Evolutionary conservation across 2,113 vertebrate genomes (phyloP).

Genomic region (Plotosus lineatus): DNA sequence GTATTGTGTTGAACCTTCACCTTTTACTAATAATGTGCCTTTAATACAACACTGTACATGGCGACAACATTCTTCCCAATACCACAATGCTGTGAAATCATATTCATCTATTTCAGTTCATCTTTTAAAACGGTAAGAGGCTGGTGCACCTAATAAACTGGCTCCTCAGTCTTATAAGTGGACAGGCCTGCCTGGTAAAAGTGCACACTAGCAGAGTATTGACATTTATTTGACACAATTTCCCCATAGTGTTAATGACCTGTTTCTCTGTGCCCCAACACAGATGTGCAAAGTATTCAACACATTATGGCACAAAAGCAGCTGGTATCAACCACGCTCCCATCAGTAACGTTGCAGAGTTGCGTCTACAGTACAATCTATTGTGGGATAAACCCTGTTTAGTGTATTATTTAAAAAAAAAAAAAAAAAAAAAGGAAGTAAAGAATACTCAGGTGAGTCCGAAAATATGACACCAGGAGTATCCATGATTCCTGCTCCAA

Average conservation of each 20-base stretch:
- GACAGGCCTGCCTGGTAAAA: slow-evolving; percentile 4
- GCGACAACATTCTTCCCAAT: neutral
- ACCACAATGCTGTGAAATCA: neutral
- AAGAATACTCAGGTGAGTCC: neutral
- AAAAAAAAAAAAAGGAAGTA: neutral
- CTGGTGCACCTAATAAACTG: slow-evolving; percentile 19
- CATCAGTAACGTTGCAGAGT: slow-evolving; percentile 1
- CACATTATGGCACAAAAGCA: slow-evolving; percentile 39
- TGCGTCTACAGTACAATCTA: slow-evolving; percentile 34
- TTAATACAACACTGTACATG: neutral
- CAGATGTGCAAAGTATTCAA: slow-evolving; percentile 20
- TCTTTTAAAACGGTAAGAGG: neutral
- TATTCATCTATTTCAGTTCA: neutral
- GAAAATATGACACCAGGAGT: neutral
- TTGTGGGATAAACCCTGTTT: slow-evolving; percentile 25
- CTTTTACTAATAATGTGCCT: neutral
- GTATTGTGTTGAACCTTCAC: neutral
- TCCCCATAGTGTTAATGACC: slow-evolving; percentile 4
- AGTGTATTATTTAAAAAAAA: neutral
- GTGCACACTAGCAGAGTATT: slow-evolving; percentile 26
- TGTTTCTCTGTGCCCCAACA: slow-evolving; percentile 9
- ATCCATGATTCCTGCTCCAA: neutral
- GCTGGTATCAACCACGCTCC: slow-evolving; percentile 14
- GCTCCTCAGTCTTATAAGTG: neutral
- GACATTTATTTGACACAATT: slow-evolving; percentile 39